Evolutionary conservation across 2,113 vertebrate species (phyloP).

Genomic region (Conger conger): DNA sequence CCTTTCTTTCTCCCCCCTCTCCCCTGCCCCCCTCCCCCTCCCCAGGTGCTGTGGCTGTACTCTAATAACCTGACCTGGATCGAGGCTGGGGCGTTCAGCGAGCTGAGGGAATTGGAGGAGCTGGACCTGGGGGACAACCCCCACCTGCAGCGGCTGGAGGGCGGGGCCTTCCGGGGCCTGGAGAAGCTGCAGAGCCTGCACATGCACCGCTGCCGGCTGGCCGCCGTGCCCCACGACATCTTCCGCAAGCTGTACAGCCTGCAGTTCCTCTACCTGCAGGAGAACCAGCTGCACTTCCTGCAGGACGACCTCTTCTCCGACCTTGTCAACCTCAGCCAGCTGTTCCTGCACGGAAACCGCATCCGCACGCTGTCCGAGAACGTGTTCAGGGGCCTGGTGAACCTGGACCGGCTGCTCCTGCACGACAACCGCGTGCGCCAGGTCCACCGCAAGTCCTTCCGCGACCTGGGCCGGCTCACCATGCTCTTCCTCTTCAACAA

Average conservation of each 20-base stretch:
- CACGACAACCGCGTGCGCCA: slow-evolving; percentile 88
- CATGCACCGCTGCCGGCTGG: slow-evolving; percentile 90
- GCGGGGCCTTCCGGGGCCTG: slow-evolving; percentile 89
- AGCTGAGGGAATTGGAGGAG: slow-evolving; percentile 93
- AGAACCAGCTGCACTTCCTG: slow-evolving; percentile 90
- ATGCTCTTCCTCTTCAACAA: slow-evolving; percentile 99
- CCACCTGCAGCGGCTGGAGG: slow-evolving; percentile 83
- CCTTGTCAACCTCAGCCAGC: slow-evolving; percentile 93
- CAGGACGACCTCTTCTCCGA: slow-evolving; percentile 94
- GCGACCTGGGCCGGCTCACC: slow-evolving; percentile 85
- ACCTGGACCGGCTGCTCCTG: slow-evolving; percentile 91
- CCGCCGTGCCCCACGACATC: slow-evolving; percentile 84
- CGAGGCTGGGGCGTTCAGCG: slow-evolving; percentile 89
- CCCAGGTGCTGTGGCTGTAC: slow-evolving; percentile 90
- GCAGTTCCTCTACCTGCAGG: slow-evolving; percentile 97
- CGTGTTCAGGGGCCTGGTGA: slow-evolving; percentile 85
- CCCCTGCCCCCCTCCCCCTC: background rate
- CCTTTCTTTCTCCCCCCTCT: background rate
- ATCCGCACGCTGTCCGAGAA: slow-evolving; percentile 88
- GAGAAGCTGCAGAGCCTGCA: slow-evolving; percentile 93
- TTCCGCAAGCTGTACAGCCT: slow-evolving; percentile 93
- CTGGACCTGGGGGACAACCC: slow-evolving; percentile 94
- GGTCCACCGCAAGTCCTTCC: slow-evolving; percentile 86
- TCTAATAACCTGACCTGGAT: slow-evolving; percentile 97
- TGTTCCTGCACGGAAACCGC: slow-evolving; percentile 93